Evolutionary conservation across 2,888 invertebrate genomes (phyloP).

Genomic region (Aphidius colemani): DNA sequence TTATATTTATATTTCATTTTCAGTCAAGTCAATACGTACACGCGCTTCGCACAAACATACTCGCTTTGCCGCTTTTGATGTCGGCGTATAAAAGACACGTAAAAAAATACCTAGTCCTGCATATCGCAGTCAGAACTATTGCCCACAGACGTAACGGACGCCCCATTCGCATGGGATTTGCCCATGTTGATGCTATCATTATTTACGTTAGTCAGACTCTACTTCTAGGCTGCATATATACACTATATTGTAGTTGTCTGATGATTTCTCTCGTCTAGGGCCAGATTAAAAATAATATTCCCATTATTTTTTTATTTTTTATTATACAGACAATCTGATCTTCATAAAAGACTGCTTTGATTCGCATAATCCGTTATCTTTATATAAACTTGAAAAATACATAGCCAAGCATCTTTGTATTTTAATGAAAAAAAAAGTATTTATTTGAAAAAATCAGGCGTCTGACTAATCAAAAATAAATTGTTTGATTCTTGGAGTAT

Average conservation of each 20-base stretch:
- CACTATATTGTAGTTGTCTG: background rate
- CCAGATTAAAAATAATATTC: too few relatives aligned
- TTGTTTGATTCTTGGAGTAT: constrained; percentile 14
- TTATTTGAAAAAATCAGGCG: too few relatives aligned
- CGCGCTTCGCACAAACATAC: constrained; percentile 1
- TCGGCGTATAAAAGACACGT: constrained; percentile 21
- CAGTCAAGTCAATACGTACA: too few relatives aligned
- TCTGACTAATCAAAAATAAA: background rate
- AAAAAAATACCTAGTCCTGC: constrained; percentile 19
- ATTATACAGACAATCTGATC: too few relatives aligned
- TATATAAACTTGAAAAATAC: too few relatives aligned
- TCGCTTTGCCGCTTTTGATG: constrained; percentile 31
- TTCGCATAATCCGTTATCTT: background rate
- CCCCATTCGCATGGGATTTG: constrained; percentile 38
- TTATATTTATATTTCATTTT: too few relatives aligned
- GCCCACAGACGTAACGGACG: constrained; percentile 30
- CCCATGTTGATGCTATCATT: constrained; percentile 38
- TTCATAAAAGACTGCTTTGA: background rate
- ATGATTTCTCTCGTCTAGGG: too few relatives aligned
- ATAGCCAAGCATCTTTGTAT: too few relatives aligned
- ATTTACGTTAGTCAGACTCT: background rate
- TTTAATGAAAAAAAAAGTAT: too few relatives aligned
- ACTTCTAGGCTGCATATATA: background rate
- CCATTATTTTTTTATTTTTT: too few relatives aligned
- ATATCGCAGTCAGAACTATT: constrained; percentile 4